Evolutionary conservation across 1,140 invertebrate species (phyloP).

Genomic region (Dinoponera quadriceps): DNA sequence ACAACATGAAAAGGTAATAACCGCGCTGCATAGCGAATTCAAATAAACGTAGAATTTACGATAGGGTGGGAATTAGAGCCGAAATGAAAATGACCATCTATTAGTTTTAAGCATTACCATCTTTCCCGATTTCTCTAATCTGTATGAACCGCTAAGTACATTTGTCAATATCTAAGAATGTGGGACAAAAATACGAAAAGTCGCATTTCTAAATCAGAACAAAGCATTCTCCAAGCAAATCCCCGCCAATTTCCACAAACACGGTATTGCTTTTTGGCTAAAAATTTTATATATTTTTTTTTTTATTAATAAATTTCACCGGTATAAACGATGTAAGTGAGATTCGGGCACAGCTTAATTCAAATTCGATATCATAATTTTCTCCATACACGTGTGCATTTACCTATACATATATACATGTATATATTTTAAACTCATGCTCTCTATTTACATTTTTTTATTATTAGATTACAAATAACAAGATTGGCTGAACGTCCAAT

Average conservation of each 20-base stretch:
- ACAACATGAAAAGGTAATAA: neutral
- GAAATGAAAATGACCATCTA: neutral
- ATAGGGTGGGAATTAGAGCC: neutral
- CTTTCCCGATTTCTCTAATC: constrained; percentile 1
- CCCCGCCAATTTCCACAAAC: too few relatives aligned
- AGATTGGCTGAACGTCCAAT: neutral
- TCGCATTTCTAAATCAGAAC: neutral
- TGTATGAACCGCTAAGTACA: neutral
- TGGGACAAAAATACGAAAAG: too few relatives aligned
- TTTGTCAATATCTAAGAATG: neutral
- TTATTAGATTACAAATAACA: neutral
- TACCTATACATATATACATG: too few relatives aligned
- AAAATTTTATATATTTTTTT: too few relatives aligned
- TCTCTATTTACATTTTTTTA: neutral
- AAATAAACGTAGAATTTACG: constrained; percentile 9
- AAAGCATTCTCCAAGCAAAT: neutral
- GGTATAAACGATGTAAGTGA: too few relatives aligned
- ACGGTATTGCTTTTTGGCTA: too few relatives aligned
- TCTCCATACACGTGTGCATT: too few relatives aligned
- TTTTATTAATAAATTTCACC: too few relatives aligned
- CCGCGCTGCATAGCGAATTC: neutral
- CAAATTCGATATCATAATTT: too few relatives aligned
- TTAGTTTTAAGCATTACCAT: constrained; percentile 3
- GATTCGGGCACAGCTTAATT: too few relatives aligned
- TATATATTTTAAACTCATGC: too few relatives aligned